phyloP scores from a whole-genome alignment of 2,888 invertebrate species.

The Nymphalis c-album region DNA sequence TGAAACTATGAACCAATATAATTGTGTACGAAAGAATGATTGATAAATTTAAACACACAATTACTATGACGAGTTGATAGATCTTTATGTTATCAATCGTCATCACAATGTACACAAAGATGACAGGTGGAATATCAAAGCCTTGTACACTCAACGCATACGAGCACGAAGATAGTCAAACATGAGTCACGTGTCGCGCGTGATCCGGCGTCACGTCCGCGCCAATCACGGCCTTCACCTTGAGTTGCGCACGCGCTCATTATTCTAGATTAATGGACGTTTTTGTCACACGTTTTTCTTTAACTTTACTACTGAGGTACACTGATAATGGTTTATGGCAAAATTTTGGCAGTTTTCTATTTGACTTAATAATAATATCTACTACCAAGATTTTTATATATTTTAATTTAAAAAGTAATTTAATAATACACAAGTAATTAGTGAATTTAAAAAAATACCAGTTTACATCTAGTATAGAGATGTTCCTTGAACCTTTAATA shows the following conservation, averaged over 20 bases:
- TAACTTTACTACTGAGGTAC: slow-evolving; percentile 17
- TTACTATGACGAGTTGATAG: neutral
- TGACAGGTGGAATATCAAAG: slow-evolving; percentile 14
- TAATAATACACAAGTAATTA: too few relatives aligned
- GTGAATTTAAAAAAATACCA: too few relatives aligned
- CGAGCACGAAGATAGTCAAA: slow-evolving; percentile 17
- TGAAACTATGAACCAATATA: too few relatives aligned
- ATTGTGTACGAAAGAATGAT: too few relatives aligned
- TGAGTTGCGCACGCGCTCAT: slow-evolving; percentile 57
- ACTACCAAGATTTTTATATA: too few relatives aligned
- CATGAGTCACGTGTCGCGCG: slow-evolving; percentile 51
- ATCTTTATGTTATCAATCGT: slow-evolving; percentile 7
- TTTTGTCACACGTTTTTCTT: slow-evolving; percentile 61
- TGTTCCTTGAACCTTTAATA: too few relatives aligned
- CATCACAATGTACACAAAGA: slow-evolving; percentile 1
- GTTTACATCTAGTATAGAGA: too few relatives aligned
- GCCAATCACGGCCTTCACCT: slow-evolving; percentile 66
- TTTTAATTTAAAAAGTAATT: too few relatives aligned
- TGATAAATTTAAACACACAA: too few relatives aligned
- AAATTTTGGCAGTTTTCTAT: neutral
- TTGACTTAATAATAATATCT: too few relatives aligned
- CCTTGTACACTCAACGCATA: slow-evolving; percentile 5
- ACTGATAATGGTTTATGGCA: slow-evolving; percentile 2
- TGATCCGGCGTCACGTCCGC: slow-evolving; percentile 51
- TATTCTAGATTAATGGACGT: slow-evolving; percentile 56